phyloP scores from a whole-genome alignment of 1,140 invertebrate genomes.

The Lerema accius region DNA sequence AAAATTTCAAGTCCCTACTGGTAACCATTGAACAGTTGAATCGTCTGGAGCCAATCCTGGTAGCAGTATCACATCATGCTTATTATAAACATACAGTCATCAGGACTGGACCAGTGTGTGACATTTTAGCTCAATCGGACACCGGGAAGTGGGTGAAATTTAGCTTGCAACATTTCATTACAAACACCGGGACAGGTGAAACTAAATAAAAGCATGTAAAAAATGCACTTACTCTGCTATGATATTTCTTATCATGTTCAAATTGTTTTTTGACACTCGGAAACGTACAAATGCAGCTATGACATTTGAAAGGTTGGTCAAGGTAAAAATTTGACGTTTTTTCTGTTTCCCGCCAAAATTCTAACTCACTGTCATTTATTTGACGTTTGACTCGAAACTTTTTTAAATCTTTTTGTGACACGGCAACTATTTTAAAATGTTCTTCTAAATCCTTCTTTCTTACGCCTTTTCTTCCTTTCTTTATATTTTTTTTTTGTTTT shows the following conservation, averaged over 20 bases:
- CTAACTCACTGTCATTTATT: conserved; percentile 1
- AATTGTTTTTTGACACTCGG: neutral
- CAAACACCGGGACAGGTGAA: too few species aligned
- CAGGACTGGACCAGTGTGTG: too few species aligned
- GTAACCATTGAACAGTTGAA: too few species aligned
- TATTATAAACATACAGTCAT: too few species aligned
- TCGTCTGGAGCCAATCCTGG: too few species aligned
- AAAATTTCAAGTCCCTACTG: too few species aligned
- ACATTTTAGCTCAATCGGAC: too few species aligned
- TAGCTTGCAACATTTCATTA: too few species aligned
- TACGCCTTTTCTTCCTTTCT: neutral
- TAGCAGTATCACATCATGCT: too few species aligned
- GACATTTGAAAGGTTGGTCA: neutral
- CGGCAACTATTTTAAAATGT: neutral
- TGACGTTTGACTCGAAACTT: neutral
- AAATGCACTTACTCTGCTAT: neutral
- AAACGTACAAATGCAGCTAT: neutral
- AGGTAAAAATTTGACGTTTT: neutral
- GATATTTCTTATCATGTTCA: conserved; percentile 4
- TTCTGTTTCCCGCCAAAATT: neutral
- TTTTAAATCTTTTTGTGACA: neutral
- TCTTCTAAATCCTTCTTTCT: conserved; percentile 3
- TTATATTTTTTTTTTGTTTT: neutral
- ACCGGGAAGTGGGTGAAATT: too few species aligned
- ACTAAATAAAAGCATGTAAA: too few species aligned